These are phyloP conservation scores for Palythoa grandiflora DNA, from an alignment of 92 coral and sea anemone species.

Conservation along the genomic window DNA sequence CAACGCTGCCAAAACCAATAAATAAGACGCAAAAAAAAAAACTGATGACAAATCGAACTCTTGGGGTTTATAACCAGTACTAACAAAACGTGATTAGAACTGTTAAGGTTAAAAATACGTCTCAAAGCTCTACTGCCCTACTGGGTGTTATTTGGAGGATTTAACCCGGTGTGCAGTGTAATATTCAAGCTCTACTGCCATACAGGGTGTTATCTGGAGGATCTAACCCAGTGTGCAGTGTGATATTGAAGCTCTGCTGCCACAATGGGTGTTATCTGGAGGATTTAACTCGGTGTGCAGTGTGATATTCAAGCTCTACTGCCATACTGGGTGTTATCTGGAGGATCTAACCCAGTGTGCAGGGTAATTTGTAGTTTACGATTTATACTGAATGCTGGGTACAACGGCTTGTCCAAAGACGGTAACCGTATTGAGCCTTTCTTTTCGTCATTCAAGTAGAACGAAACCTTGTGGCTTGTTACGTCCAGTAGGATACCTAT, in stretches of 20 bases:
- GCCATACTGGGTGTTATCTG: constrained; percentile 66
- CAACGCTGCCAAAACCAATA: too few relatives aligned
- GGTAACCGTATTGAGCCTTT: constrained; percentile 89
- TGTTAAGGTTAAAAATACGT: too few relatives aligned
- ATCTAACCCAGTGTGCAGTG: constrained; percentile 89
- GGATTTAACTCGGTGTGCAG: too few relatives aligned
- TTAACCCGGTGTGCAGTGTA: too few relatives aligned
- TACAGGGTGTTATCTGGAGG: constrained; percentile 78
- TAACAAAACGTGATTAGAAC: too few relatives aligned
- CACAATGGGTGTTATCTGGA: too few relatives aligned
- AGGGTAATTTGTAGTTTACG: constrained; percentile 92
- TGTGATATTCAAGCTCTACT: constrained; percentile 1
- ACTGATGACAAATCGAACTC: too few relatives aligned
- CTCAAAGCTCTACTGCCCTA: too few relatives aligned
- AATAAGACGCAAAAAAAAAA: too few relatives aligned
- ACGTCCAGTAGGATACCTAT: constrained; percentile 89
- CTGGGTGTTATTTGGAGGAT: too few relatives aligned
- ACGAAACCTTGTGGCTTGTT: constrained; percentile 77
- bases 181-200: constrained; percentile 28
- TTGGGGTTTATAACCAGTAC: too few relatives aligned
- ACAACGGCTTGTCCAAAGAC: constrained; percentile 75
- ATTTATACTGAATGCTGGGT: constrained; percentile 95
- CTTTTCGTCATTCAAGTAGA: constrained; percentile 92
- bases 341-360: constrained; percentile 94
- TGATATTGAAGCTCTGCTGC: too few relatives aligned